Evolutionary conservation across 1,140 invertebrate species (phyloP).

Genomic region (Caenorhabditis latens): DNA sequence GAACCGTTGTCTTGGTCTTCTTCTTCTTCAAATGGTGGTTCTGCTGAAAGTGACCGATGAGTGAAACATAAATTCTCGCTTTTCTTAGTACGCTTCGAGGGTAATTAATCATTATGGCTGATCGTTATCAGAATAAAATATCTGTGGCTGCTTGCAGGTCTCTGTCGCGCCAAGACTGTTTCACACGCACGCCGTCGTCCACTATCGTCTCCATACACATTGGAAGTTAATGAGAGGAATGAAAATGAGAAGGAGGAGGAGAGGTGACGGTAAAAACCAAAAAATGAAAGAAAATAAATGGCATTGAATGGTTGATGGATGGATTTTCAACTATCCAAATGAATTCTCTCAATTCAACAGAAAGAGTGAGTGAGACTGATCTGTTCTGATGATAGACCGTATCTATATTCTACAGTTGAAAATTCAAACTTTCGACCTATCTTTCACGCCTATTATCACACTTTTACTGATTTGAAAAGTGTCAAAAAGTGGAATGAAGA

Average conservation of each 20-base stretch:
- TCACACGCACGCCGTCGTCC: conserved; percentile 1
- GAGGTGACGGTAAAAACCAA: conserved; percentile 28
- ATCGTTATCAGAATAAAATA: conserved; percentile 37
- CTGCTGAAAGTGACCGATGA: neutral
- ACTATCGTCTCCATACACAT: neutral
- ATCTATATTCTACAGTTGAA: neutral
- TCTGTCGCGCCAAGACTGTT: conserved; percentile 9
- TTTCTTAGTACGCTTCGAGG: neutral
- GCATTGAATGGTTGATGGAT: conserved; percentile 51
- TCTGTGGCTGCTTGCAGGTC: conserved; percentile 2
- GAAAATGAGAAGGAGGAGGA: neutral
- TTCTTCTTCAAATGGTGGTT: conserved; percentile 24
- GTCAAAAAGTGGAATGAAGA: neutral
- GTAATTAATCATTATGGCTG: no score
- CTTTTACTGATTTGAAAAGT: neutral
- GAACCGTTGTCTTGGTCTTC: conserved; percentile 39
- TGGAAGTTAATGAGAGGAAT: neutral
- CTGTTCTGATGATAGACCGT: neutral
- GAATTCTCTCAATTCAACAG: neutral
- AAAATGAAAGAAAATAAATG: conserved; percentile 32
- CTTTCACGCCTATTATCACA: neutral
- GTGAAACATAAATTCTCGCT: neutral
- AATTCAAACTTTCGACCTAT: neutral
- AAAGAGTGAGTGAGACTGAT: neutral
- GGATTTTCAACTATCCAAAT: neutral